Conservation (phyloP, 1,140 invertebrate genomes). For the Trissolcus basalis region DNA sequence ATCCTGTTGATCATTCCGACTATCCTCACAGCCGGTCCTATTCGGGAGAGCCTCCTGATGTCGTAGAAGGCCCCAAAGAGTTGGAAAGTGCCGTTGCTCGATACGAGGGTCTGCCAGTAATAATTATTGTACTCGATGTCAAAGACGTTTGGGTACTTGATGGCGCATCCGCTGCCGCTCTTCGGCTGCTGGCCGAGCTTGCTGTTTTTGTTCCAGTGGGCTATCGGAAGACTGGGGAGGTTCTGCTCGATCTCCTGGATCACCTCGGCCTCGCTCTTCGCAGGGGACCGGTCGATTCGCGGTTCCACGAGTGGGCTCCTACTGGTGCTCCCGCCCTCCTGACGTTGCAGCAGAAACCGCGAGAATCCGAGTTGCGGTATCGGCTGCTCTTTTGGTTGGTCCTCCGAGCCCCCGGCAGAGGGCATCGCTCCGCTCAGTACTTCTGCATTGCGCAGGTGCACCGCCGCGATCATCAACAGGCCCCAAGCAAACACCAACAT, state of each 20-base stretch:
- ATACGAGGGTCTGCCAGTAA: slow-evolving; percentile 90
- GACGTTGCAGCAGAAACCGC: slow-evolving; percentile 45
- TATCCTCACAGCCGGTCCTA: slow-evolving; percentile 89
- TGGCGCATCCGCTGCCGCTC: slow-evolving; percentile 80
- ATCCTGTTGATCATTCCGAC: slow-evolving; percentile 93
- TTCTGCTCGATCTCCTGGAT: slow-evolving; percentile 85
- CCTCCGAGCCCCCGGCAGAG: slow-evolving; percentile 61
- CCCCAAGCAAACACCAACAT: slow-evolving; percentile 75
- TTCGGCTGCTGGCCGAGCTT: slow-evolving; percentile 78
- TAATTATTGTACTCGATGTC: slow-evolving; percentile 94
- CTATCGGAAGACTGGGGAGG: slow-evolving; percentile 87
- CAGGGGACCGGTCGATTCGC: slow-evolving; percentile 81
- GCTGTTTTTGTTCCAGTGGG: slow-evolving; percentile 87
- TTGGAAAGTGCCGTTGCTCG: slow-evolving; percentile 90
- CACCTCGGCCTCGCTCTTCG: slow-evolving; percentile 84
- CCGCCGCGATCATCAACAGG: slow-evolving; percentile 74
- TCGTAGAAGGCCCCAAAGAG: slow-evolving; percentile 94
- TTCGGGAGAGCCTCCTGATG: slow-evolving; percentile 83
- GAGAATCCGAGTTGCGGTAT: slow-evolving; percentile 32
- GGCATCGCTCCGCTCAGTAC: slow-evolving; percentile 57
- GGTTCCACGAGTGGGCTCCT: slow-evolving; percentile 71
- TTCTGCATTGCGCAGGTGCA: slow-evolving; percentile 71
- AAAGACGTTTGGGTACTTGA: slow-evolving; percentile 87
- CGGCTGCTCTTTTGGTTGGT: slow-evolving; percentile 14
- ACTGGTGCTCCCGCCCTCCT: slow-evolving; percentile 41